These are phyloP conservation scores for Cantharis flavilabris DNA, from an alignment of 2,888 invertebrate species.

Conservation along the genomic window DNA sequence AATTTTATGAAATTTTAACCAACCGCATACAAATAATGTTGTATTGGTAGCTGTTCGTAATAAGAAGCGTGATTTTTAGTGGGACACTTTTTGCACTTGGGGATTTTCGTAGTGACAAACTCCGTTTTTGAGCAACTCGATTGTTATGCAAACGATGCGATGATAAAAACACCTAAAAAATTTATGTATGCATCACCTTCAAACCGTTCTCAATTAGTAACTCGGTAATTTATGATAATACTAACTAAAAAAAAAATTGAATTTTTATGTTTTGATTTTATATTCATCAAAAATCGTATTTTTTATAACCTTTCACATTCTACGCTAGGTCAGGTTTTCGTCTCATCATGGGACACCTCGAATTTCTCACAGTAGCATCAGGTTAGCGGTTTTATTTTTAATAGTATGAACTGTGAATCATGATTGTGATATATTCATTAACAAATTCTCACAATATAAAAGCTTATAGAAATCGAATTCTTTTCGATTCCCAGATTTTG, in stretches of 20 bases:
- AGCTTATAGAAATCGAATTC: not conserved
- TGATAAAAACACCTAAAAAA: not conserved
- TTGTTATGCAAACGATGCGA: not conserved
- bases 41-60: not conserved
- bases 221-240: not conserved
- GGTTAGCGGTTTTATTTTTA: not conserved
- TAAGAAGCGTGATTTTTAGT: not conserved
- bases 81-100: not conserved
- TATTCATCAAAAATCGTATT: not conserved
- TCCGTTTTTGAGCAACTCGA: not conserved
- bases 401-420: not conserved
- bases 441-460: not conserved
- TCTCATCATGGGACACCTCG: not conserved
- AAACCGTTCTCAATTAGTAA: not conserved
- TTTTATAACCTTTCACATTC: not conserved
- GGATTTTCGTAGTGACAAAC: not conserved
- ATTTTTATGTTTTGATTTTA: not conserved
- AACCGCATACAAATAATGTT: not conserved
- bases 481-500: not conserved
- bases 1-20: not conserved
- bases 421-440: not conserved
- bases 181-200: not conserved
- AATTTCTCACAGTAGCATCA: not conserved
- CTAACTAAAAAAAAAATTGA: no score
- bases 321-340: not conserved